Conservation (phyloP, 2,113 vertebrate genomes). For the Pithys albifrons region DNA sequence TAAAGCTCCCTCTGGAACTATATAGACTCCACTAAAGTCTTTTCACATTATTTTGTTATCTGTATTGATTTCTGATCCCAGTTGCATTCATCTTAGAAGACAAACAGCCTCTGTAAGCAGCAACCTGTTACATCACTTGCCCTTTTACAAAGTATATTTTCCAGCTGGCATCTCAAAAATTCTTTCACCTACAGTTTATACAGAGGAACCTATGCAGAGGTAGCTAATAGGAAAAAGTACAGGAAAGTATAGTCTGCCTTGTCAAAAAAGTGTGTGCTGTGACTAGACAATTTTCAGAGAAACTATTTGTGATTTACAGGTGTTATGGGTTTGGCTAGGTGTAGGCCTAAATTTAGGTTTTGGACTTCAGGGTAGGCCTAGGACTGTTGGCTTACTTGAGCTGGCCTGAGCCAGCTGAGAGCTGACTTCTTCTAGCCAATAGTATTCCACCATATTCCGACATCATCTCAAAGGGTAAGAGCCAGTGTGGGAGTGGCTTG, state of each 20-base stretch:
- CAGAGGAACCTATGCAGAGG: neutral
- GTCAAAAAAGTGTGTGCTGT: neutral
- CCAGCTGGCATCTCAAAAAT: neutral
- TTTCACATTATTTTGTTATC: neutral
- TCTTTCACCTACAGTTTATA: neutral
- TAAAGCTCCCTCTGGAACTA: neutral
- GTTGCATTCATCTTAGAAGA: neutral
- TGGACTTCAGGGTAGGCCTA: too few relatives aligned
- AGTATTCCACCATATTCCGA: too few relatives aligned
- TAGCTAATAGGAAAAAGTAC: neutral
- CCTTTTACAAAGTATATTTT: neutral
- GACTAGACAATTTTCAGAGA: neutral
- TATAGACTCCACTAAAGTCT: neutral
- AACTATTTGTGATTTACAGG: neutral
- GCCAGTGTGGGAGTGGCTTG: too few relatives aligned
- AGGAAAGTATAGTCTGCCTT: neutral
- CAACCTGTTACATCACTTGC: neutral
- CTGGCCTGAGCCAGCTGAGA: too few relatives aligned
- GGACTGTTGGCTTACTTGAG: too few relatives aligned
- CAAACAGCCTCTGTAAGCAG: neutral
- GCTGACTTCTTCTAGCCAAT: too few relatives aligned
- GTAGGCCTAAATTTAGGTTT: too few relatives aligned
- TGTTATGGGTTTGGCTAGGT: too few relatives aligned
- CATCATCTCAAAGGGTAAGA: too few relatives aligned
- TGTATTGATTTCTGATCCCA: conserved; percentile 9